These are phyloP conservation scores for Pristionchus pacificus DNA, from an alignment of 1,140 invertebrate genomes.

Conservation along the genomic window DNA sequence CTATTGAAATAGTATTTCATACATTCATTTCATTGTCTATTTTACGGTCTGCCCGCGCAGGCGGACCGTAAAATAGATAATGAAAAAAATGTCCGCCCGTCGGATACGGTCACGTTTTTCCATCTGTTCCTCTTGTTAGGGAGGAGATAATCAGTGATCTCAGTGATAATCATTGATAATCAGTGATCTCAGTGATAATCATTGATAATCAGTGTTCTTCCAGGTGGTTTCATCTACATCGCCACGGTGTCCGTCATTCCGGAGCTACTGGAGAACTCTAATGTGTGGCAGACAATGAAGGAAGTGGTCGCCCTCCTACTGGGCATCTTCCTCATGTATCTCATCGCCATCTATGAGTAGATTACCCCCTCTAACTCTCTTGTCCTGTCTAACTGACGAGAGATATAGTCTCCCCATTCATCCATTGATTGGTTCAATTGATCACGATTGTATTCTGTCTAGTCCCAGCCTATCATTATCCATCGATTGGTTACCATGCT, in stretches of 20 bases:
- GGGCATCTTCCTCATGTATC: slow-evolving; percentile 52
- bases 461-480: no score
- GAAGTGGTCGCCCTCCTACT: slow-evolving; percentile 46
- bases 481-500: no score
- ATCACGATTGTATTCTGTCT: no score
- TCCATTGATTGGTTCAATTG: no score
- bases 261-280: slow-evolving; percentile 69
- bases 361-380: slow-evolving; percentile 16
- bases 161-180: neutral
- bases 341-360: slow-evolving; percentile 53
- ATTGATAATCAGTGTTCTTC: neutral
- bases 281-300: slow-evolving; percentile 43
- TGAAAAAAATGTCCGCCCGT: no score
- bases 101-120: no score
- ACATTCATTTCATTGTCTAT: no score
- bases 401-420: no score
- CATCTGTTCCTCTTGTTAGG: neutral
- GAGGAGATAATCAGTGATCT: neutral
- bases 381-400: no score
- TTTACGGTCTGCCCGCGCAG: no score
- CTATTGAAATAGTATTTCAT: no score
- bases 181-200: neutral
- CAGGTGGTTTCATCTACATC: slow-evolving; percentile 93
- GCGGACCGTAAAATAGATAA: no score
- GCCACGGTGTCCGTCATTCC: slow-evolving; percentile 93